A percentile compares a stretch with the other conserved stretches of the same genome.
These are phyloP conservation scores for Platorchestia sp. DNA, from an alignment of 1,140 invertebrate species.

Conservation along the genomic window DNA sequence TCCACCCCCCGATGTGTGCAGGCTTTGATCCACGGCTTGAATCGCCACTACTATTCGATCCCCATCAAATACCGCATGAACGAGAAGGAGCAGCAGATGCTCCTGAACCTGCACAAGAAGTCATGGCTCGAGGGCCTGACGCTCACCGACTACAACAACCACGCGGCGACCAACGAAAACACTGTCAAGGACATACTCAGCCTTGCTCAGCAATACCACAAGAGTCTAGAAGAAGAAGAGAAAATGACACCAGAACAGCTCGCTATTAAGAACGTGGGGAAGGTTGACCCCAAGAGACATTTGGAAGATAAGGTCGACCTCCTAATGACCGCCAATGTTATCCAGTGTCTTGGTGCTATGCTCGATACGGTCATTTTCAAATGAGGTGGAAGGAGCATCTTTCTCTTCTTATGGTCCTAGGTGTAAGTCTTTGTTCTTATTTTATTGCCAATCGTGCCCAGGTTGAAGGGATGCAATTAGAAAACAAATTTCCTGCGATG, in stretches of 20 bases:
- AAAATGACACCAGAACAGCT: slow-evolving; percentile 99
- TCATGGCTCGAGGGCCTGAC: slow-evolving; percentile 99
- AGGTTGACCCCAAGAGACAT: slow-evolving; percentile 99
- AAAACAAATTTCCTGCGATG: not conserved
- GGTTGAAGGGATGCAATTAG: not conserved
- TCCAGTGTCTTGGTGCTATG: slow-evolving; percentile 98
- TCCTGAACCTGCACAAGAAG: slow-evolving; percentile 98
- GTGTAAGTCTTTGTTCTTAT: not conserved
- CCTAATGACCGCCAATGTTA: slow-evolving; percentile 98
- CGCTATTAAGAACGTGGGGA: slow-evolving; percentile 99
- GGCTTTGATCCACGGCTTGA: slow-evolving; percentile 98
- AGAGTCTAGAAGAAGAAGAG: slow-evolving; percentile 99
- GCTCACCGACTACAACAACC: slow-evolving; percentile 93
- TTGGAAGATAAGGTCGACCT: slow-evolving; percentile 97
- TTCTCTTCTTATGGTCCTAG: not conserved
- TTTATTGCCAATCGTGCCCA: not conserved
- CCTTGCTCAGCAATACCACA: slow-evolving; percentile 98
- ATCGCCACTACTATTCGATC: slow-evolving; percentile 99
- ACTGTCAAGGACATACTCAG: slow-evolving; percentile 97
- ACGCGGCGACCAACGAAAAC: slow-evolving; percentile 91
- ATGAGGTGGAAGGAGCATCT: slow-evolving; percentile 72
- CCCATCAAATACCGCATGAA: slow-evolving; percentile 99
- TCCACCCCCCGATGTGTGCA: slow-evolving; percentile 71
- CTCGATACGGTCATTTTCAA: slow-evolving; percentile 97
- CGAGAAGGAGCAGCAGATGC: slow-evolving; percentile 96